These are phyloP conservation scores for Nezara viridula DNA, from an alignment of 2,888 invertebrate genomes.

Conservation along the genomic window DNA sequence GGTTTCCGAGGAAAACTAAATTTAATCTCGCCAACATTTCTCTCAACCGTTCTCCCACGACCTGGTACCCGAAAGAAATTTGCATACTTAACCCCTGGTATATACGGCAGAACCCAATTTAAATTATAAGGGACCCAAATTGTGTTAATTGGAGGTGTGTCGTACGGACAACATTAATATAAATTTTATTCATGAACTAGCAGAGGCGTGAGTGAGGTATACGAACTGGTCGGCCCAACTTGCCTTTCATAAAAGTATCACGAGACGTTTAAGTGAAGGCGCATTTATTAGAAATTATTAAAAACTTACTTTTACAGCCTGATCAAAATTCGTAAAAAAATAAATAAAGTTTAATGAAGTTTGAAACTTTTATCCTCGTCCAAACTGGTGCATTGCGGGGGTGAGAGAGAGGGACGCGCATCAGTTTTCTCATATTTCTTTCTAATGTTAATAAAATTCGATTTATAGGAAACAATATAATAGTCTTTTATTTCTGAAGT, in stretches of 20 bases:
- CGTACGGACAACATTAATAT: neutral
- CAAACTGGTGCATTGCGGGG: neutral
- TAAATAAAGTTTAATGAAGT: neutral
- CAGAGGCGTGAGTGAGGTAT: neutral
- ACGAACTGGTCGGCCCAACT: neutral
- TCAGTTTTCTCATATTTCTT: no score
- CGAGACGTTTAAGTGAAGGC: neutral
- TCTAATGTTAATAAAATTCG: no score
- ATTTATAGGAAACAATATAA: no score
- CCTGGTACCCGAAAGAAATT: neutral
- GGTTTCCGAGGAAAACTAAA: neutral
- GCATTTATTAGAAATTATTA: neutral
- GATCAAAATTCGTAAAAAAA: neutral
- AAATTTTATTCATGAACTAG: constrained; percentile 15
- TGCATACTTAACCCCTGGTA: constrained; percentile 1
- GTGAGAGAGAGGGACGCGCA: no score
- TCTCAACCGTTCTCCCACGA: neutral
- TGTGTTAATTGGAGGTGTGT: constrained; percentile 2
- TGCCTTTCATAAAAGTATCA: neutral
- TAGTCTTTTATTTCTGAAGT: no score
- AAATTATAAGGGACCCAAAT: constrained; percentile 10
- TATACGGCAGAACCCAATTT: neutral
- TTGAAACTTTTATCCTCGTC: neutral
- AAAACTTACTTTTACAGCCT: neutral
- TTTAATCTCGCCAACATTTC: neutral